Evolutionary conservation across 92 coral and sea anemone species (phyloP), one percentile per base, ranked within the genome.

Genomic region (Diadumene lineata): DNA sequence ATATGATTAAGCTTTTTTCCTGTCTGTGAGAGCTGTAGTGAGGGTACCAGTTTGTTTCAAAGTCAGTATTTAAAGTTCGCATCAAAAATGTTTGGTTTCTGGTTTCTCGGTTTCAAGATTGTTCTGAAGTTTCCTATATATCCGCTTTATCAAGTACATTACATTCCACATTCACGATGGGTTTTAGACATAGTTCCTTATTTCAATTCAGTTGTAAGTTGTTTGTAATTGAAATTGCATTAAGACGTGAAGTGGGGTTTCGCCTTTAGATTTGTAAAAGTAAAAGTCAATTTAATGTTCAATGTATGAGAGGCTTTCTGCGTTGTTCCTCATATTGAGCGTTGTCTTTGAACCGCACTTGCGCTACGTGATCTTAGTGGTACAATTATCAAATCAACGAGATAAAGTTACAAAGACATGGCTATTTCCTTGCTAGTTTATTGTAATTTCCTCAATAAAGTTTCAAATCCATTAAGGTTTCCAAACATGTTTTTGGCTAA

Each of bases 1-100:
- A 22, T 28, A 31, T 62, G 43, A 62, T 62, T 62, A 62, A 28
- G 7, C 43, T 28, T 16, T 28, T 62, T 62, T 62, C 68, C 68
- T 30, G 38, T 62, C 43, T 62, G 28, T 62, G 68, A 62, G 32
- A 62, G 68, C 68, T 43, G 13, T 29, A 10, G 38, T 15, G 1
- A 28, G n/a, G 6, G 38, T 4, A 10, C 43, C 68, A 27, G 68
- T 30, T 9, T 53, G 3, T 9, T 23, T 53, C 24, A 16, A 53
- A 53, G 19, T 16, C 24, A 53, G n/a, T 53, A 21, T 53, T 53
- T 53, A 53, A 3, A 13, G 3, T 53, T 53, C 19, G 13, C 48
- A 38, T 38, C 13, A 4, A 38, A 38, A 38, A 38, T 4, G 13
- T 4, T 38, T 13, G 48, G 13, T 13, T 53, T 44, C 51, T 44